Conservation (phyloP, 2,797 vertebrate species). For the Cyclura pinguis region DNA sequence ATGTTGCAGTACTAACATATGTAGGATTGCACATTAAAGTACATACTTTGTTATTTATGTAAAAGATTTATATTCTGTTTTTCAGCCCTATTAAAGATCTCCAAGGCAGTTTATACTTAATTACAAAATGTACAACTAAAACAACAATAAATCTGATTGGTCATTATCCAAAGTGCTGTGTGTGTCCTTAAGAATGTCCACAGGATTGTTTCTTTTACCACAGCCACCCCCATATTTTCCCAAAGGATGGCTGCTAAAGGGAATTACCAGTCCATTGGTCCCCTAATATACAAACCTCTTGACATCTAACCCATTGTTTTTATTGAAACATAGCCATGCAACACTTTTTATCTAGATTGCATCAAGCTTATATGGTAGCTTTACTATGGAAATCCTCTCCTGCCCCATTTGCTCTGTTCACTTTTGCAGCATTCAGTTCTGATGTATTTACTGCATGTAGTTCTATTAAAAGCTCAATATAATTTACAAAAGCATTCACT, state of each 20-base stretch:
- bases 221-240: background rate
- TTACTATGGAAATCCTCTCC: too few species aligned
- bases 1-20: background rate
- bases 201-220: background rate
- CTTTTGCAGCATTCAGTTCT: background rate
- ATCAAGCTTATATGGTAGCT: background rate
- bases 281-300: background rate
- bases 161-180: background rate
- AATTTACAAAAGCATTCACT: constrained; percentile 6
- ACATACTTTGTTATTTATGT: background rate
- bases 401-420: background rate
- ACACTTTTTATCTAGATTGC: background rate
- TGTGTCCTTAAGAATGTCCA: background rate
- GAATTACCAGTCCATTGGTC: background rate
- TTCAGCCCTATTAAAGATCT: background rate
- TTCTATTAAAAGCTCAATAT: background rate
- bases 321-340: background rate
- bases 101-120: background rate
- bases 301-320: background rate
- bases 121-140: background rate
- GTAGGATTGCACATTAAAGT: background rate
- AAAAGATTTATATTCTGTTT: background rate
- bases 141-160: background rate
- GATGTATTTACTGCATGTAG: background rate
- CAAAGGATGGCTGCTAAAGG: background rate